A percentile compares a stretch with the other conserved stretches of the same genome.
phyloP scores from a whole-genome alignment of 2,113 vertebrate genomes.

The Ivindomyrus marchei region DNA sequence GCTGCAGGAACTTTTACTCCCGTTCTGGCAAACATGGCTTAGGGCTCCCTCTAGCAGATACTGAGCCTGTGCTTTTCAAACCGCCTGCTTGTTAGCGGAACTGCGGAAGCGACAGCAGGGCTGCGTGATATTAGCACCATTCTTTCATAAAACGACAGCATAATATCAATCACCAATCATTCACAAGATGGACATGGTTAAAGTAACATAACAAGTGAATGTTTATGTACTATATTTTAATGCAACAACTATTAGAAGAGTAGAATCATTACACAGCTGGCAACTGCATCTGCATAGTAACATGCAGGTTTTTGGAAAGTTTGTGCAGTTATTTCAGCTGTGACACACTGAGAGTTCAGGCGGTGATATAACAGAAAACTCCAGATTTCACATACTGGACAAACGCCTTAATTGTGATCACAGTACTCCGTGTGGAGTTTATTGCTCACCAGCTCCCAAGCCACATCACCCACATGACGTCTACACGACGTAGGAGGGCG shows the following conservation, averaged over 20 bases:
- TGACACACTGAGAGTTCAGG: neutral
- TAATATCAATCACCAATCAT: neutral
- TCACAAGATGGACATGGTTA: neutral
- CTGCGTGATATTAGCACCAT: neutral
- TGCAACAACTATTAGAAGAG: neutral
- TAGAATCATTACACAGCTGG: neutral
- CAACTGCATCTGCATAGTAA: neutral
- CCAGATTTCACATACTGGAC: neutral
- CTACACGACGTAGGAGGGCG: neutral
- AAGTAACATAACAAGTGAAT: neutral
- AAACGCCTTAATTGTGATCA: neutral
- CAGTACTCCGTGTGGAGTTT: neutral
- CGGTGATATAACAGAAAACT: neutral
- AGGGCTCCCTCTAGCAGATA: conserved; percentile 51
- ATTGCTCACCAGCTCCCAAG: neutral
- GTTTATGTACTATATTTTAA: neutral
- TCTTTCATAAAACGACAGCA: neutral
- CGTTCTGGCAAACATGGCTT: conserved; percentile 44
- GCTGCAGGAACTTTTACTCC: neutral
- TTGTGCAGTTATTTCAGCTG: neutral
- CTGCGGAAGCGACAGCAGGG: conserved; percentile 15
- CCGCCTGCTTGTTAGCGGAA: conserved; percentile 50
- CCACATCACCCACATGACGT: neutral
- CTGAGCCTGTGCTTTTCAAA: conserved; percentile 40
- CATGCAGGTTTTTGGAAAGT: neutral